Evolutionary conservation across 64 coral and sea anemone genomes (phyloP).

Genomic region (Dendronephthya gigantea): DNA sequence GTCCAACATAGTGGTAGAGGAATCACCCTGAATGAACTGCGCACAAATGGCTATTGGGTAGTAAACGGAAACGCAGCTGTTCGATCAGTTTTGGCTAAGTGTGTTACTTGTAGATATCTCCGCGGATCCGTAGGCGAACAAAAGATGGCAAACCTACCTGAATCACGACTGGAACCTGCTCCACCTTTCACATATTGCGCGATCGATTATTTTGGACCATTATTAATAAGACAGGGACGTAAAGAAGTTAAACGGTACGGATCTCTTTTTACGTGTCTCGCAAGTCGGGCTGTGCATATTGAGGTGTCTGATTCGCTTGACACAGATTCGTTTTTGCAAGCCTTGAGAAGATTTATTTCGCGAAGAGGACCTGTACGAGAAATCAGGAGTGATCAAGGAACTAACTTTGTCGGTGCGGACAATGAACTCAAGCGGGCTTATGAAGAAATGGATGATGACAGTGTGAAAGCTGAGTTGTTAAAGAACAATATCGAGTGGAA

Average conservation of each 20-base stretch:
- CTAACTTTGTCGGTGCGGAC: slow-evolving; percentile 20
- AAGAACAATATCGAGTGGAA: slow-evolving; percentile 1
- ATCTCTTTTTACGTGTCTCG: not conserved
- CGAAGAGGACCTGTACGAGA: slow-evolving; percentile 1
- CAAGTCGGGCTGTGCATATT: slow-evolving; percentile 21
- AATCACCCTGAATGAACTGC: slow-evolving; percentile 35
- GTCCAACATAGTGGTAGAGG: no score
- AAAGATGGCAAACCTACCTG: slow-evolving; percentile 35
- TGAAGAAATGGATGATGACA: slow-evolving; percentile 5
- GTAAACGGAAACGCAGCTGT: slow-evolving; percentile 34
- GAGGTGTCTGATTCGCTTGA: not conserved
- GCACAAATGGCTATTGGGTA: slow-evolving; percentile 20
- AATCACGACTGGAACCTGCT: slow-evolving; percentile 19
- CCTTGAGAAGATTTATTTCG: slow-evolving; percentile 16
- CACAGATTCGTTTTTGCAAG: slow-evolving; percentile 25
- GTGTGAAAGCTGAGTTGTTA: not conserved
- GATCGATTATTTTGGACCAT: slow-evolving; percentile 10
- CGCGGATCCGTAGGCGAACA: slow-evolving; percentile 25
- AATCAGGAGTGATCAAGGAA: slow-evolving; percentile 7
- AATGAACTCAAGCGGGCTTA: not conserved
- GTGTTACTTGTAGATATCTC: slow-evolving; percentile 33
- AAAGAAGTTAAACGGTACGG: not conserved
- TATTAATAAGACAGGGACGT: slow-evolving; percentile 11
- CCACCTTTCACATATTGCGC: slow-evolving; percentile 22
- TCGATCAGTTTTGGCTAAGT: slow-evolving; percentile 17